Conservation (phyloP, 2,797 vertebrate genomes). For the Diceros bicornis region DNA sequence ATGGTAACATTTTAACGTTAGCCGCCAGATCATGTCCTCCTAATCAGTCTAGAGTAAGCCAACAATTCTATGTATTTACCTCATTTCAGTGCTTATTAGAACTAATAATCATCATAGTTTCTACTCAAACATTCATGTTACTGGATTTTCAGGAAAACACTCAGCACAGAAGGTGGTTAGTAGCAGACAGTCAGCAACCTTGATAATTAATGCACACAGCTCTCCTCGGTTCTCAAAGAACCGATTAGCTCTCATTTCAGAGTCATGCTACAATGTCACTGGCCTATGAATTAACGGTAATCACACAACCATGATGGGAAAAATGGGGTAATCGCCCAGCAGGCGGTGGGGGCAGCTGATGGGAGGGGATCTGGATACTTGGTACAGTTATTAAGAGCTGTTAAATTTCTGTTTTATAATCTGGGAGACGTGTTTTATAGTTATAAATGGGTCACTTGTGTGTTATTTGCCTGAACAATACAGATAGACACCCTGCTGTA, state of each 20-base stretch:
- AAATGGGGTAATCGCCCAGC: neutral
- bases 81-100: conserved; percentile 28
- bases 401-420: neutral
- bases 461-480: neutral
- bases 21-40: neutral
- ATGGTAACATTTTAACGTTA: neutral
- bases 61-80: neutral
- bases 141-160: conserved; percentile 65
- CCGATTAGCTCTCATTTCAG: neutral
- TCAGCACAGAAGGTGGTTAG: neutral
- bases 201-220: conserved; percentile 33
- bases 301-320: neutral
- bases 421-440: neutral
- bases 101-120: conserved; percentile 47
- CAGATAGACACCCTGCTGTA: neutral
- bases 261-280: conserved; percentile 26
- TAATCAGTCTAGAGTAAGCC: neutral
- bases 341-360: neutral
- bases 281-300: conserved; percentile 62
- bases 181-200: neutral
- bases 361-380: neutral
- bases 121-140: conserved; percentile 14
- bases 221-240: neutral
- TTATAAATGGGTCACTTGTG: neutral
- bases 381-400: neutral